Evolutionary conservation across 2,888 invertebrate genomes (phyloP).

Genomic region (Anoncus sp.): DNA sequence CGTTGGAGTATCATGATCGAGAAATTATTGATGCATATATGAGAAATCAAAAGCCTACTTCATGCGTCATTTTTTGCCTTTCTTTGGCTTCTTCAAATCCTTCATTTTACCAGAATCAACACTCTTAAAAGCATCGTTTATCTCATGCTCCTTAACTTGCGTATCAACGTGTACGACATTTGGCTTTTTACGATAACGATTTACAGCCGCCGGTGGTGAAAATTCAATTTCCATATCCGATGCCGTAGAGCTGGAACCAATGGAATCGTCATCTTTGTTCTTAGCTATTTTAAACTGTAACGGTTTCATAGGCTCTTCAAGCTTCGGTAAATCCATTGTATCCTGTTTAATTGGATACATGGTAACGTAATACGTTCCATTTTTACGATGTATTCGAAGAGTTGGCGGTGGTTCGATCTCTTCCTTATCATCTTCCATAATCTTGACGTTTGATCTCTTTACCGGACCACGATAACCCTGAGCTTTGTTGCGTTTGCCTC

Average conservation of each 20-base stretch:
- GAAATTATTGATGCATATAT: not conserved
- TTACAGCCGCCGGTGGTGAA: slow-evolving; percentile 80
- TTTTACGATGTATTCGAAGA: slow-evolving; percentile 78
- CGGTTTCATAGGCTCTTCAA: slow-evolving; percentile 78
- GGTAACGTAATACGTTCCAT: slow-evolving; percentile 81
- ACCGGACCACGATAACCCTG: slow-evolving; percentile 62
- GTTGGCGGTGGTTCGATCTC: slow-evolving; percentile 77
- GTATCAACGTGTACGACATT: slow-evolving; percentile 79
- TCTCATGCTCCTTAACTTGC: slow-evolving; percentile 80
- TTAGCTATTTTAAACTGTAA: slow-evolving; percentile 80
- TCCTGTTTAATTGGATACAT: slow-evolving; percentile 81
- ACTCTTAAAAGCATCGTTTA: slow-evolving; percentile 73
- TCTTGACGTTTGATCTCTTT: slow-evolving; percentile 62
- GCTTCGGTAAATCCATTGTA: slow-evolving; percentile 66
- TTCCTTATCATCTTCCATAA: slow-evolving; percentile 65
- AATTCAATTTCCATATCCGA: slow-evolving; percentile 83
- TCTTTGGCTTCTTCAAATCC: slow-evolving; percentile 63
- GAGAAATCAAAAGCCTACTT: not conserved
- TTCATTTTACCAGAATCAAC: slow-evolving; percentile 51
- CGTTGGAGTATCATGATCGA: not conserved
- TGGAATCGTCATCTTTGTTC: slow-evolving; percentile 75
- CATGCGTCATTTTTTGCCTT: slow-evolving; percentile 47
- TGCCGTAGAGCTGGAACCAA: slow-evolving; percentile 76
- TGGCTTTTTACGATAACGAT: slow-evolving; percentile 77
- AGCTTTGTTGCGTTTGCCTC: slow-evolving; percentile 40